A percentile compares a stretch with the other conserved stretches of the same genome.
phyloP scores from a whole-genome alignment of 2,113 vertebrate genomes.

The Gambusia holbrooki region DNA sequence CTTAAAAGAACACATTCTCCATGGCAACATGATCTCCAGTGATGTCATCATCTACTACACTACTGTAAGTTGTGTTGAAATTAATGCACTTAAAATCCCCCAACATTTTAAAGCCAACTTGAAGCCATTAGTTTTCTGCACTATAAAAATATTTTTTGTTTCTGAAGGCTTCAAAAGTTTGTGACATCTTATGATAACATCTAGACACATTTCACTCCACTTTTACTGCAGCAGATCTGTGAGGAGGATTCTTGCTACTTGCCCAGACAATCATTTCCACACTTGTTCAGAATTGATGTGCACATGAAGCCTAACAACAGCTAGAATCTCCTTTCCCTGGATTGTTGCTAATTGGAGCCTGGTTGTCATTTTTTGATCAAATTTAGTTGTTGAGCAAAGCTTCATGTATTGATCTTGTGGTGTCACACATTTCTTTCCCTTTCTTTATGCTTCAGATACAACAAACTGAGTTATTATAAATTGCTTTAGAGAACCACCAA shows the following conservation, averaged over 20 bases:
- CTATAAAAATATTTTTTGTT: neutral
- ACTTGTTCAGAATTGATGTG: neutral
- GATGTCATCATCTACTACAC: slow-evolving; percentile 95
- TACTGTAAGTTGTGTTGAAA: slow-evolving; percentile 80
- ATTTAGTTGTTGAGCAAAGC: neutral
- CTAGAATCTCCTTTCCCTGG: neutral
- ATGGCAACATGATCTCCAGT: slow-evolving; percentile 87
- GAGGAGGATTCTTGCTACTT: neutral
- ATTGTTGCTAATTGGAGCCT: neutral
- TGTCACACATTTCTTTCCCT: neutral
- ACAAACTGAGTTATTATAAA: too few relatives aligned
- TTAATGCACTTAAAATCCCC: neutral
- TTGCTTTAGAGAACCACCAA: neutral
- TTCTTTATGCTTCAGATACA: neutral
- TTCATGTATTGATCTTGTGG: neutral
- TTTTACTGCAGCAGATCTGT: neutral
- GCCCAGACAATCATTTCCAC: neutral
- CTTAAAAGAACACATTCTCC: slow-evolving; percentile 94
- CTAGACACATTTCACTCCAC: neutral
- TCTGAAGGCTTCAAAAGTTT: neutral
- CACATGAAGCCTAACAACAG: neutral
- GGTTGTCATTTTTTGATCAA: neutral
- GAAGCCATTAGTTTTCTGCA: neutral
- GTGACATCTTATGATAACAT: neutral
- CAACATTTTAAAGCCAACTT: neutral